phyloP scores from a whole-genome alignment of 2,113 vertebrate genomes.

The Apeltes quadracus region DNA sequence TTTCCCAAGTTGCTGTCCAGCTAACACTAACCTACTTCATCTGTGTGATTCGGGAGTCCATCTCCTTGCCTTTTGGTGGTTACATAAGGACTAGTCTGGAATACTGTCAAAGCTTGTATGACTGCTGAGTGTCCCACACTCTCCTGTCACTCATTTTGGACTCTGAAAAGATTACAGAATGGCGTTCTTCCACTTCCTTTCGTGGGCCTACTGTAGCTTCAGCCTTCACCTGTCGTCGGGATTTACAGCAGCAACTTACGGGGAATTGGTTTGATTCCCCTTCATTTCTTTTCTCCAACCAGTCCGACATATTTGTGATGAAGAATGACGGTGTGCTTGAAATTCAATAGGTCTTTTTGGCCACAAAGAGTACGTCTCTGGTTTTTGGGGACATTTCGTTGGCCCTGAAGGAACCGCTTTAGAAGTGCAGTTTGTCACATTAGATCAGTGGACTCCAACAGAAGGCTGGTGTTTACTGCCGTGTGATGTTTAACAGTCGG shows the following conservation, averaged over 20 bases:
- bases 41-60: conserved; percentile 48
- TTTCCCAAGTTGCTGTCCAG: conserved; percentile 59
- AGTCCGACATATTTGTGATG: conserved; percentile 14
- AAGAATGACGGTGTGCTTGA: conserved; percentile 18
- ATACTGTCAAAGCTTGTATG: conserved; percentile 35
- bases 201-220: conserved; percentile 32
- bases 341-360: conserved; percentile 10
- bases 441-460: not conserved
- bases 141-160: conserved; percentile 11
- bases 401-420: not conserved
- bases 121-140: conserved; percentile 21
- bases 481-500: conserved; percentile 14
- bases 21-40: conserved; percentile 58
- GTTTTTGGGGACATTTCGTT: not conserved
- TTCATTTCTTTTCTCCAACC: conserved; percentile 8
- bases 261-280: conserved; percentile 31
- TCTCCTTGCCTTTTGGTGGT: conserved; percentile 34
- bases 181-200: conserved; percentile 38
- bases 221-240: conserved; percentile 41
- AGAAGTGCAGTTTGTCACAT: conserved; percentile 17
- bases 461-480: conserved; percentile 28
- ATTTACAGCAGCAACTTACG: conserved; percentile 15
- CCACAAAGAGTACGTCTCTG: conserved; percentile 2
- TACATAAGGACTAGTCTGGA: conserved; percentile 47
- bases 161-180: conserved; percentile 21